A percentile compares a stretch with the other conserved stretches of the same genome.
phyloP scores from a whole-genome alignment of 2,797 vertebrate species.

The Antennarius maculatus region DNA sequence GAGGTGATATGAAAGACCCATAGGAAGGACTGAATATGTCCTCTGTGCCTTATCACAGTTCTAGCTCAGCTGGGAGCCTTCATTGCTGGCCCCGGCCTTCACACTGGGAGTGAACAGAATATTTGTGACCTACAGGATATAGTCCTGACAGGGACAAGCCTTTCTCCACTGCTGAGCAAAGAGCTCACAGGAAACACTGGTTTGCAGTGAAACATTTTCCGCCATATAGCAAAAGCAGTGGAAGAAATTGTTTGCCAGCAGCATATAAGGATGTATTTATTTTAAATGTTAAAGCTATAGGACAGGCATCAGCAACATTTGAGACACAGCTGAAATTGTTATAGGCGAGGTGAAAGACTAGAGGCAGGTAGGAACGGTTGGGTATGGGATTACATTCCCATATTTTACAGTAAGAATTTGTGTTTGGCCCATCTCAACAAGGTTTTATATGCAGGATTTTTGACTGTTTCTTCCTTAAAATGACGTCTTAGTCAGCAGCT shows the following conservation, averaged over 20 bases:
- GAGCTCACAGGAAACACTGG: constrained; percentile 56
- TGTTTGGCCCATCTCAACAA: constrained; percentile 56
- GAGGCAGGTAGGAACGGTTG: constrained; percentile 28
- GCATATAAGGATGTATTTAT: constrained; percentile 44
- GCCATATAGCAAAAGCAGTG: constrained; percentile 21
- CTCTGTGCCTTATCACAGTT: constrained; percentile 49
- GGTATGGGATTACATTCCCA: constrained; percentile 31
- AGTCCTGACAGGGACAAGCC: constrained; percentile 53
- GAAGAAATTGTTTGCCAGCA: constrained; percentile 60
- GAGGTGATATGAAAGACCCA: constrained; percentile 41
- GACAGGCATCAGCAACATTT: constrained; percentile 29
- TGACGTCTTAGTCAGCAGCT: too few species aligned
- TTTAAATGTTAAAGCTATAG: constrained; percentile 44
- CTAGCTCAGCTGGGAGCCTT: constrained; percentile 45
- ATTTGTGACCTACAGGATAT: constrained; percentile 54
- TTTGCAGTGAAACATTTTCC: constrained; percentile 45
- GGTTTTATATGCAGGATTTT: constrained; percentile 3
- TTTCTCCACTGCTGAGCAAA: constrained; percentile 44
- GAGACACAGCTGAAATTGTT: constrained; percentile 39
- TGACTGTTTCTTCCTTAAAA: too few species aligned
- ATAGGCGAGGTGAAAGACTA: constrained; percentile 28
- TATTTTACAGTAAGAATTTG: constrained; percentile 52
- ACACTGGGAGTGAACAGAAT: constrained; percentile 45
- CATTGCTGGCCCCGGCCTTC: constrained; percentile 61
- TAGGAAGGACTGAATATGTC: constrained; percentile 47